Conservation (phyloP, 2,888 invertebrate species). For the Invenusta paracnida region DNA sequence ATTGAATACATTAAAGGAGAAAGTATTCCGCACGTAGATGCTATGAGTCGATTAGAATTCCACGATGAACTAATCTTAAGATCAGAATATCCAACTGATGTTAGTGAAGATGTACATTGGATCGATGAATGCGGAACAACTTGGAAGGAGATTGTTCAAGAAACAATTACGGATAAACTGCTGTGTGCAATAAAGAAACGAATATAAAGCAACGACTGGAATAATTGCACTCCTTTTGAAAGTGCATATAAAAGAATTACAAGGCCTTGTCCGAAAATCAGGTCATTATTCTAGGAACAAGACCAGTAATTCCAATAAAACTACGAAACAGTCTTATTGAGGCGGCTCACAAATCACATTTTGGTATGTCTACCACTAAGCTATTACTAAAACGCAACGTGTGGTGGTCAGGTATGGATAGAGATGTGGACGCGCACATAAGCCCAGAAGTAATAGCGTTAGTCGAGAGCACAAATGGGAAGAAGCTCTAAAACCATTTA, state of each 20-base stretch:
- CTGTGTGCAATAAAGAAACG: neutral
- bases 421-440: neutral
- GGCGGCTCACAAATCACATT: neutral
- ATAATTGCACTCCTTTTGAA: neutral
- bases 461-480: neutral
- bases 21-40: neutral
- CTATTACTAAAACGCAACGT: neutral
- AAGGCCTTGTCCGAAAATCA: neutral
- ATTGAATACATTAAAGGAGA: neutral
- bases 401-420: constrained; percentile 11
- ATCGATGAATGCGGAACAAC: neutral
- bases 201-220: neutral
- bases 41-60: neutral
- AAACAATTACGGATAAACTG: neutral
- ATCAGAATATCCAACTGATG: neutral
- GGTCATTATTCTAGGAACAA: constrained; percentile 3
- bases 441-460: neutral
- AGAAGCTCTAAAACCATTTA: neutral
- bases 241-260: neutral
- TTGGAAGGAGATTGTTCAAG: neutral
- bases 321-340: neutral
- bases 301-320: neutral
- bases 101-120: neutral
- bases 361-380: constrained; percentile 7
- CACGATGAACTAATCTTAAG: neutral